A percentile compares a stretch with the other conserved stretches of the same genome.
phyloP scores from a whole-genome alignment of 2,113 vertebrate species.

The Sula dactylatra region DNA sequence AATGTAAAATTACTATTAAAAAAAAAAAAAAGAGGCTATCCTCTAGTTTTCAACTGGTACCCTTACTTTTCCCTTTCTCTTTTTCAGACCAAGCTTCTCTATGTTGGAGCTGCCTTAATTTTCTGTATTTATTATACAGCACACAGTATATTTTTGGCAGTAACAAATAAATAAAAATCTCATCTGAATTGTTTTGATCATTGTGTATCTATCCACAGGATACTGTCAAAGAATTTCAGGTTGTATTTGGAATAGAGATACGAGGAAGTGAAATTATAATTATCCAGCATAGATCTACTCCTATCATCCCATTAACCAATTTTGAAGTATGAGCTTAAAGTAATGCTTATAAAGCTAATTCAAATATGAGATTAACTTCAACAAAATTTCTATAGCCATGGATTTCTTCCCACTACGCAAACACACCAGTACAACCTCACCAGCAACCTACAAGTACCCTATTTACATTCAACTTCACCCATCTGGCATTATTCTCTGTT shows the following conservation, averaged over 20 bases:
- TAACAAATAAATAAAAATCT: neutral
- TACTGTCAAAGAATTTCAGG: neutral
- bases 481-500: neutral
- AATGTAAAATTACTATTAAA: neutral
- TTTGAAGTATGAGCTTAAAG: neutral
- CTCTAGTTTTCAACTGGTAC: neutral
- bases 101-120: neutral
- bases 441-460: neutral
- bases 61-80: neutral
- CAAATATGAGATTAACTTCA: neutral
- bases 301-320: neutral
- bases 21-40: neutral
- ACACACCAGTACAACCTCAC: neutral
- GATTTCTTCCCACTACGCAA: neutral
- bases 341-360: neutral
- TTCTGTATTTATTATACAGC: neutral
- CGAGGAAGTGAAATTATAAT: neutral
- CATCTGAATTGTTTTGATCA: neutral
- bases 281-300: neutral
- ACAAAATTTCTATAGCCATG: neutral
- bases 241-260: neutral
- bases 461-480: neutral
- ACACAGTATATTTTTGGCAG: neutral
- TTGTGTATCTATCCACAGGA: neutral
- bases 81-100: neutral